Base-by-base conservation (phyloP, 2,113 vertebrate species). In the Terrapene triunguis region DNA sequence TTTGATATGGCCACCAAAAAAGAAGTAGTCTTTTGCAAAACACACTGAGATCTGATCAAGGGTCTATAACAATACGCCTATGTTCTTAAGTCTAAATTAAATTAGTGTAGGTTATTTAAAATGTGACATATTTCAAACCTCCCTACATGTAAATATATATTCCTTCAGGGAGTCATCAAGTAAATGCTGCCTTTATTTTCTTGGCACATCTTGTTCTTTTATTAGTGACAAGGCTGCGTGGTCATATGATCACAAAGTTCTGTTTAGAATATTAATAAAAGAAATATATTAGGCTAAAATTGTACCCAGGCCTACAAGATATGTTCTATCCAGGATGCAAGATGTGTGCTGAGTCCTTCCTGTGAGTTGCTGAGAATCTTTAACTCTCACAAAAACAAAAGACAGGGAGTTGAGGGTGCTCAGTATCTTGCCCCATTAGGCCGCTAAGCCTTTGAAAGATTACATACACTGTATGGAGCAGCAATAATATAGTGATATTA, bases 381-480 rank as follows among this genome's bases (percentile, higher is more conserved):
- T 95, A 65, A 24, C 79, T 83, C 90, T 59, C 42, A 92, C 59
- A 35, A 65, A 65, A 65, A 87, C 89, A 92, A 90, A 90, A 92
- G 57, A 92, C 0, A 0, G 65, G 88, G 50, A 90, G 14, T 29
- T 50, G 38, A 84, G 22, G 69, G 47, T 13, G 13, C 11, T 94
- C 83, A 85, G 51, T 10, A 44, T 59, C 69, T 69, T 38, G 42
- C 32, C 50, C 10, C 21, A 54, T 50, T 32, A 89, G 84, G 57
- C 42, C 16, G 21, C 59, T 50, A 72, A 13, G 57, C 57, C 83
- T 29, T 76, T 89, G 51, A 51, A 85, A 12, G 90, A 57, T 93
- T 47, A 42, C 14, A 42, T 47, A 24, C 13, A 4, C 5, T 48
- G 47, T 44, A 14, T 54, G 48, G 14, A 44, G 44, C 72, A 22